Evolutionary conservation across 2,797 vertebrate genomes (phyloP).

Genomic region (Gymnothorax reevesii): DNA sequence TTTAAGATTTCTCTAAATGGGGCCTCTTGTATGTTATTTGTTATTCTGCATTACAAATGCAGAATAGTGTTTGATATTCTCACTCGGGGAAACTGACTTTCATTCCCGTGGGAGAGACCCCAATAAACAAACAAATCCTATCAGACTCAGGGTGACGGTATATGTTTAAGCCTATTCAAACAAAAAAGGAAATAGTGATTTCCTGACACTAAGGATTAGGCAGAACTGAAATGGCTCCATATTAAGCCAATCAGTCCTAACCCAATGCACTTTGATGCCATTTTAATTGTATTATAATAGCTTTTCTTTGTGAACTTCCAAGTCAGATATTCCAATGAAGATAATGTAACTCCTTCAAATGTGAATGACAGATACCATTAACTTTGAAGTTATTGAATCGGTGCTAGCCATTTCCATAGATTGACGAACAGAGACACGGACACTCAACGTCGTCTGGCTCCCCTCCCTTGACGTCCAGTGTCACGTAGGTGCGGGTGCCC

Average conservation of each 20-base stretch:
- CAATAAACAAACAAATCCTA: slow-evolving; percentile 66
- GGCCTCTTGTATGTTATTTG: slow-evolving; percentile 40
- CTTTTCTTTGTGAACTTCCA: slow-evolving; percentile 70
- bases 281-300: slow-evolving; percentile 72
- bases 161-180: slow-evolving; percentile 66
- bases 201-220: slow-evolving; percentile 70
- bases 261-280: slow-evolving; percentile 70
- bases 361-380: slow-evolving; percentile 67
- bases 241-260: slow-evolving; percentile 73
- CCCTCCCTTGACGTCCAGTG: background rate
- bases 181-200: slow-evolving; percentile 74
- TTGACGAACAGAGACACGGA: background rate
- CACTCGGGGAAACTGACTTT: slow-evolving; percentile 46
- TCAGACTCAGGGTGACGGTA: slow-evolving; percentile 59
- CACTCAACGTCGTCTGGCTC: background rate
- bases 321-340: slow-evolving; percentile 71
- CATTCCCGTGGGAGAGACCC: slow-evolving; percentile 69
- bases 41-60: slow-evolving; percentile 43
- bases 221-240: slow-evolving; percentile 56
- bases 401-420: slow-evolving; percentile 42
- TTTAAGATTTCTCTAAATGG: slow-evolving; percentile 51
- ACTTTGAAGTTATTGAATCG: slow-evolving; percentile 59
- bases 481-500: background rate
- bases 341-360: slow-evolving; percentile 70
- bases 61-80: slow-evolving; percentile 58